Conservation (phyloP, 2,113 vertebrate genomes). For the Paralichthys olivaceus region DNA sequence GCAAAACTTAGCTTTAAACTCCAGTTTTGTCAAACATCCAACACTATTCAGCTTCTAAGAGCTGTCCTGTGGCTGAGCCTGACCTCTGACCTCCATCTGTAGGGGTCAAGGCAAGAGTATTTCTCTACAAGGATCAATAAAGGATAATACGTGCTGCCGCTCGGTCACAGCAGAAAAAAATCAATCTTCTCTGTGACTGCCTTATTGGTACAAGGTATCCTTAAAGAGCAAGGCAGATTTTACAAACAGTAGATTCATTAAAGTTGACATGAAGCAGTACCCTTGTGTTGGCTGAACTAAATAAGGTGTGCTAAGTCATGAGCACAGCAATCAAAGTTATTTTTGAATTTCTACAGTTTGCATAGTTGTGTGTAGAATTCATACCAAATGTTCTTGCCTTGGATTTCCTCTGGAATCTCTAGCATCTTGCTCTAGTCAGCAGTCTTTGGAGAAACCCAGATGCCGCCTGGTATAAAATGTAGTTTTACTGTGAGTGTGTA, state of each 20-base stretch:
- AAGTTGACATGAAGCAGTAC: not conserved
- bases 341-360: too few relatives aligned
- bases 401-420: not conserved
- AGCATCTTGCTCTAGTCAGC: not conserved
- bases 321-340: too few relatives aligned
- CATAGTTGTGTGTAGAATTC: too few relatives aligned
- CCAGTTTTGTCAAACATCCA: slow-evolving; percentile 21
- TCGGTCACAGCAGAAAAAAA: slow-evolving; percentile 46
- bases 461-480: not conserved
- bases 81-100: slow-evolving; percentile 61
- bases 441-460: not conserved
- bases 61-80: slow-evolving; percentile 29
- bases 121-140: slow-evolving; percentile 62
- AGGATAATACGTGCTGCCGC: slow-evolving; percentile 24
- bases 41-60: slow-evolving; percentile 6
- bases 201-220: slow-evolving; percentile 19
- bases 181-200: slow-evolving; percentile 40
- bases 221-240: slow-evolving; percentile 18
- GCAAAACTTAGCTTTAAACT: slow-evolving; percentile 7
- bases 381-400: too few relatives aligned
- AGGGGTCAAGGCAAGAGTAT: slow-evolving; percentile 35
- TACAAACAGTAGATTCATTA: not conserved
- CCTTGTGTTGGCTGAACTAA: not conserved
- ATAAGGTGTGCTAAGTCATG: not conserved
- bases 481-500: not conserved